phyloP scores from a whole-genome alignment of 2,888 invertebrate species.

The Heliothis peltigera region DNA sequence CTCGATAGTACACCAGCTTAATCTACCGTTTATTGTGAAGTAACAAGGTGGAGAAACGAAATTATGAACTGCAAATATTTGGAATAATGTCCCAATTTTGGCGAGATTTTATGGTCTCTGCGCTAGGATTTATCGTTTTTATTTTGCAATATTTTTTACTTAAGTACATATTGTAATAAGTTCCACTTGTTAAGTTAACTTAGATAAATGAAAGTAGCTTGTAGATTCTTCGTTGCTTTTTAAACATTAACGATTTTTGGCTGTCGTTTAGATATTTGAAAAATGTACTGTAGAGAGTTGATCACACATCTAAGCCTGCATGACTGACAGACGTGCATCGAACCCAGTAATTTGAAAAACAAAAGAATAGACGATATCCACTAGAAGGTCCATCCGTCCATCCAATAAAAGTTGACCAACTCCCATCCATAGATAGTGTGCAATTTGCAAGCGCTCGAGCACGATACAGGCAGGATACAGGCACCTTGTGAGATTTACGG shows the following conservation, averaged over 20 bases:
- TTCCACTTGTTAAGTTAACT: slow-evolving; percentile 23
- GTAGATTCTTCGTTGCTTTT: background rate
- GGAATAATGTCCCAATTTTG: slow-evolving; percentile 53
- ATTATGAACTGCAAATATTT: slow-evolving; percentile 61
- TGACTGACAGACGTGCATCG: background rate
- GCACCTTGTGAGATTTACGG: slow-evolving; percentile 60
- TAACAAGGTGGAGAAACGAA: slow-evolving; percentile 57
- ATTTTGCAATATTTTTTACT: slow-evolving; percentile 39
- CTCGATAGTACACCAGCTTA: slow-evolving; percentile 63
- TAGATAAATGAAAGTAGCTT: slow-evolving; percentile 3
- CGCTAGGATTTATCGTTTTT: slow-evolving; percentile 38
- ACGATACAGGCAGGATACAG: slow-evolving; percentile 38
- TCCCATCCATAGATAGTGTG: slow-evolving; percentile 48
- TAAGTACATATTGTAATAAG: slow-evolving; percentile 30
- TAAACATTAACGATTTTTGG: background rate
- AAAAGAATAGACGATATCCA: slow-evolving; percentile 9
- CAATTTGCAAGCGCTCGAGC: slow-evolving; percentile 54
- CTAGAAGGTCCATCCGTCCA: slow-evolving; percentile 26
- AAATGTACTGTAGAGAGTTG: background rate
- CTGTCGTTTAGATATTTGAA: background rate
- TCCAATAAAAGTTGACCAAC: slow-evolving; percentile 51
- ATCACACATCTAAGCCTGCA: too few species aligned
- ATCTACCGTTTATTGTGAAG: slow-evolving; percentile 63
- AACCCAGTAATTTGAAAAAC: slow-evolving; percentile 11
- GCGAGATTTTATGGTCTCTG: slow-evolving; percentile 47